Percentiles rank a stretch among this genome's conserved stretches.
These are phyloP conservation scores for Sterna hirundo DNA, from an alignment of 2,113 vertebrate species.

Conservation along the genomic window DNA sequence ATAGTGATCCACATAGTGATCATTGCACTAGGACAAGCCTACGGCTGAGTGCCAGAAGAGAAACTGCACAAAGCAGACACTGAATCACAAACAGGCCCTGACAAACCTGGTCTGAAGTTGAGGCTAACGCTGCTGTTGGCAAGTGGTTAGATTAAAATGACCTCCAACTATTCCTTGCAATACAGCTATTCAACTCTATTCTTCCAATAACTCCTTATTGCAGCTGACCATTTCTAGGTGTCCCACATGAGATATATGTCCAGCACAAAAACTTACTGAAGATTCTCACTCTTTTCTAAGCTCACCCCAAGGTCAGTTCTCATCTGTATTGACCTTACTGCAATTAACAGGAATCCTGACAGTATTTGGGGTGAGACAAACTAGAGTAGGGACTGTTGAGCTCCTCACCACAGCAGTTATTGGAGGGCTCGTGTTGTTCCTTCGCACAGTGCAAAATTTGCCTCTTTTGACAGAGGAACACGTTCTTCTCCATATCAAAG, in stretches of 20 bases:
- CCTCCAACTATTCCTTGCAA: background rate
- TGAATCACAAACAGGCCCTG: background rate
- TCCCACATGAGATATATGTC: background rate
- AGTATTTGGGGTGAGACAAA: background rate
- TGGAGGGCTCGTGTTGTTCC: background rate
- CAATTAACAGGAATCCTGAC: background rate
- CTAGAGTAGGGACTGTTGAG: background rate
- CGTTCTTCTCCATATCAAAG: background rate
- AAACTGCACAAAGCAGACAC: background rate
- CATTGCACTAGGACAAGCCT: too few species aligned
- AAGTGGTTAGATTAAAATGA: background rate
- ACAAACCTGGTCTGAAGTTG: background rate
- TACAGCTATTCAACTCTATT: background rate
- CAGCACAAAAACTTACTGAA: background rate
- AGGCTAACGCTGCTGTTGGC: background rate
- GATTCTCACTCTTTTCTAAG: background rate
- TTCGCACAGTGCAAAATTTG: accelerated
- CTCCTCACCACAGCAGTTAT: background rate
- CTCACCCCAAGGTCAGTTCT: background rate
- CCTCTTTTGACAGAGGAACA: background rate
- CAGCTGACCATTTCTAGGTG: background rate
- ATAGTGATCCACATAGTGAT: background rate
- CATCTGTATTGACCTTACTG: background rate
- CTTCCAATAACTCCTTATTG: background rate
- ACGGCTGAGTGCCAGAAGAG: background rate